Conservation (phyloP, 2,113 vertebrate genomes). For the Arvicanthis niloticus region DNA sequence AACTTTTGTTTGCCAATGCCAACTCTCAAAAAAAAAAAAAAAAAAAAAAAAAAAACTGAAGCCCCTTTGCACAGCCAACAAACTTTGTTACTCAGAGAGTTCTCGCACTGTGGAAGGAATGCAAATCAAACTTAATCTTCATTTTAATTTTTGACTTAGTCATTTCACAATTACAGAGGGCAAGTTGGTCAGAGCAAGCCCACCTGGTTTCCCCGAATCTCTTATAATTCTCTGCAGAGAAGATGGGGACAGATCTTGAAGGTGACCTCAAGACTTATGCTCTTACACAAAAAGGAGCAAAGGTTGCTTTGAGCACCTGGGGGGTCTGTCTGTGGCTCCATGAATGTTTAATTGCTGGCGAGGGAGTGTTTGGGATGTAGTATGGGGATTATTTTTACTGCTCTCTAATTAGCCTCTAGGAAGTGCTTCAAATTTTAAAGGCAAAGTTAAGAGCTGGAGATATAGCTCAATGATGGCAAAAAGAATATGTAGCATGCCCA, state of each 20-base stretch:
- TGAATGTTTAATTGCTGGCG: background rate
- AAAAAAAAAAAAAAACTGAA: background rate
- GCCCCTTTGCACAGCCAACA: background rate
- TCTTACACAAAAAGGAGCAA: background rate
- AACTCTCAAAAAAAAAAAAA: no score
- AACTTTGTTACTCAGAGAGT: background rate
- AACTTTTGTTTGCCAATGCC: background rate
- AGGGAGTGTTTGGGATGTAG: background rate
- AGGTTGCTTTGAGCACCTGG: background rate
- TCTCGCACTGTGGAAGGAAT: background rate
- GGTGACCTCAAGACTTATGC: background rate
- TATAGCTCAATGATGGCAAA: background rate
- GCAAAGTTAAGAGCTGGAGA: background rate
- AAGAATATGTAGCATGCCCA: background rate
- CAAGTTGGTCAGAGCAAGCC: background rate
- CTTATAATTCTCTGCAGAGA: background rate
- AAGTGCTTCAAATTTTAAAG: background rate
- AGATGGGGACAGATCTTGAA: background rate
- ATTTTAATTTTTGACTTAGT: background rate
- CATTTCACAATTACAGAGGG: background rate
- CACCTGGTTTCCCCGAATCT: background rate
- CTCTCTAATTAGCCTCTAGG: background rate
- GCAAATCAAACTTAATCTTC: background rate
- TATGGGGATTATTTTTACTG: background rate
- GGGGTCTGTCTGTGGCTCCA: background rate